These are phyloP conservation scores for Scelioninae gen. 1 DNA, from an alignment of 2,888 invertebrate species.

Conservation along the genomic window DNA sequence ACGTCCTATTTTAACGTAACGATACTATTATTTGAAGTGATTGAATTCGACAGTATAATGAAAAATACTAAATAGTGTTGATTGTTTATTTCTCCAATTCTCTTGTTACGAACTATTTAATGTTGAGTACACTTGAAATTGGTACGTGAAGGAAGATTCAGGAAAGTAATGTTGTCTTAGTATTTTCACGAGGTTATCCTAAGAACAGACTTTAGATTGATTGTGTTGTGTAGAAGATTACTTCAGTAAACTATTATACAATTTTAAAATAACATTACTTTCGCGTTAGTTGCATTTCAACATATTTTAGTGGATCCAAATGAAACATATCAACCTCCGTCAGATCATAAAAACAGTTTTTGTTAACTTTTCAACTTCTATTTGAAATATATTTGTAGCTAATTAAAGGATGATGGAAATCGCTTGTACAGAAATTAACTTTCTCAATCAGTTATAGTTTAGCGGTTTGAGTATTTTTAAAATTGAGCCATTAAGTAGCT, in stretches of 20 bases:
- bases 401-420: too few species aligned
- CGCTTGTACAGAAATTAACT: too few species aligned
- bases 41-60: conserved; percentile 29
- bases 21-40: conserved; percentile 26
- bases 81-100: conserved; percentile 47
- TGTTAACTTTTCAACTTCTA: too few species aligned
- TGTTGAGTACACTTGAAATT: conserved; percentile 49
- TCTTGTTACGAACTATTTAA: conserved; percentile 40
- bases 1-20: too few species aligned
- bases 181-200: conserved; percentile 45
- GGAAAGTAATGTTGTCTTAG: conserved; percentile 47
- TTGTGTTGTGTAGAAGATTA: conserved; percentile 48
- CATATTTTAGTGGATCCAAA: too few species aligned
- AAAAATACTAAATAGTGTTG: conserved; percentile 32
- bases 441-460: too few species aligned
- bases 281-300: conserved; percentile 9
- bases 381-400: too few species aligned
- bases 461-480: conserved; percentile 21
- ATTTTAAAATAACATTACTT: conserved; percentile 36
- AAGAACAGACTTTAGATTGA: conserved; percentile 49
- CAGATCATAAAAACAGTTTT: too few species aligned
- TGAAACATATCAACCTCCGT: too few species aligned
- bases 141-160: conserved; percentile 30
- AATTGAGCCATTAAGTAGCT: conserved; percentile 31
- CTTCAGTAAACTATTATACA: conserved; percentile 28